phyloP scores from a whole-genome alignment of 1,140 invertebrate species.

The Anastatus disparis region DNA sequence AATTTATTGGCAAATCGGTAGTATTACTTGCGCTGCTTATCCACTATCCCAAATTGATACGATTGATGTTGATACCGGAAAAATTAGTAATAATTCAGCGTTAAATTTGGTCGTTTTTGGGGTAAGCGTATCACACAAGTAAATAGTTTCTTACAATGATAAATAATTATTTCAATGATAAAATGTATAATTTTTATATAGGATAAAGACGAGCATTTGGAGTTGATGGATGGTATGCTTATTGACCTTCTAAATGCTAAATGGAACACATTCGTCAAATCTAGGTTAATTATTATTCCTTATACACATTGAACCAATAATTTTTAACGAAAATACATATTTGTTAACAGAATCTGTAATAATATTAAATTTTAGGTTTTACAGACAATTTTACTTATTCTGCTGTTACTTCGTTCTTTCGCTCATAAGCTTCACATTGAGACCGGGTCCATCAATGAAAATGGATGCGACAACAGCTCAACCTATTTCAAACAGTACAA shows the following conservation, averaged over 20 bases:
- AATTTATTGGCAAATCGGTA: conserved; percentile 96
- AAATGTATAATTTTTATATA: conserved; percentile 59
- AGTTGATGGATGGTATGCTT: conserved; percentile 94
- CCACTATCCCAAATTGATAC: conserved; percentile 96
- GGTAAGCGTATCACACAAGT: no score
- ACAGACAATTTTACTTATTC: conserved; percentile 91
- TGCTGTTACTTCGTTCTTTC: conserved; percentile 90
- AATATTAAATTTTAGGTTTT: conserved; percentile 76
- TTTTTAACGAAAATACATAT: no score
- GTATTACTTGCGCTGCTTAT: conserved; percentile 96
- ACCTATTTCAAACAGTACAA: not conserved
- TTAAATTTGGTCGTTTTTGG: conserved; percentile 99
- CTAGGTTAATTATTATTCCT: conserved; percentile 73
- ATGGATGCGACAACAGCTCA: not conserved
- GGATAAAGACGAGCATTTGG: conserved; percentile 95
- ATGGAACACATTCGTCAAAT: conserved; percentile 97
- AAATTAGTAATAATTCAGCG: conserved; percentile 92
- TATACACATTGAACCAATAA: no score
- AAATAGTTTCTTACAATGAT: no score
- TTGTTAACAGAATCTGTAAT: no score
- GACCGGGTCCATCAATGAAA: conserved; percentile 76
- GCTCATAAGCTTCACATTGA: conserved; percentile 84
- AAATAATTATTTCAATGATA: not conserved
- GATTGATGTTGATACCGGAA: conserved; percentile 89
- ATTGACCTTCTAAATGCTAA: conserved; percentile 95